Base-by-base conservation (phyloP, 1,140 invertebrate species). In the Cotesia glomerata region DNA sequence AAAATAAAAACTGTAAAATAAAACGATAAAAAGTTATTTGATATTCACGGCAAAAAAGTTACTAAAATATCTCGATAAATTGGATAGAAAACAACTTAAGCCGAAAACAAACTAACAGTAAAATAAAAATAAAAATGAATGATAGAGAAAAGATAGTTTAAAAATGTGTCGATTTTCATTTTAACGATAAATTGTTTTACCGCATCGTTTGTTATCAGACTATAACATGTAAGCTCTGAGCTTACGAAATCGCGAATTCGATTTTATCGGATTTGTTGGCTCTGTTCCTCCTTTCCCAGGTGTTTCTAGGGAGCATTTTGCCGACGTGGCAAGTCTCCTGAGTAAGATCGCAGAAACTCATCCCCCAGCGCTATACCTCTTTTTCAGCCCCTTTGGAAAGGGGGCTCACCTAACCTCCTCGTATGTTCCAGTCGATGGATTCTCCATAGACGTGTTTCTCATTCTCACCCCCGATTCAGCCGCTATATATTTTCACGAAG, bases 371-470 rank as follows among this genome's bases (percentile, higher is more conserved):
- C 39, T 11, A 11, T 45, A 45, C 11, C 11, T 45, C 11, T 45
- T 45, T 45, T 45, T 7, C 39, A 45, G 39, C 39, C 39, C 5
- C 11, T 45, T 45, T 45, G 8, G 1, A 7, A 11, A 45, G n/a
- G n/a, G n/a, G n/a, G 7, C 39, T 45, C 39, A 45, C 11, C 63
- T 8, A 45, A n/a, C 63, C n/a, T 65, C 26, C 63, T 65, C 63
- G 36, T 65, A 65, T 51, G 71, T 73, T 69, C 59, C 64, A 35
- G 71, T 65, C 65, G 71, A 73, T 73, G 66, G 64, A 73, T 73
- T 73, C 67, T 73, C 58, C 65, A 51, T 18, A 52, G 71, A 62
- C 66, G 65, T 63, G 26, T 26, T 26, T 26, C 3, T 26, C 26
- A 45, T 67, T 58, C 62, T 65, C 71, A 36, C 39, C 45, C 63